A percentile compares a stretch with the other conserved stretches of the same genome.
These are phyloP conservation scores for Rhinoptilus africanus DNA, from an alignment of 2,113 vertebrate species.

Conservation along the genomic window DNA sequence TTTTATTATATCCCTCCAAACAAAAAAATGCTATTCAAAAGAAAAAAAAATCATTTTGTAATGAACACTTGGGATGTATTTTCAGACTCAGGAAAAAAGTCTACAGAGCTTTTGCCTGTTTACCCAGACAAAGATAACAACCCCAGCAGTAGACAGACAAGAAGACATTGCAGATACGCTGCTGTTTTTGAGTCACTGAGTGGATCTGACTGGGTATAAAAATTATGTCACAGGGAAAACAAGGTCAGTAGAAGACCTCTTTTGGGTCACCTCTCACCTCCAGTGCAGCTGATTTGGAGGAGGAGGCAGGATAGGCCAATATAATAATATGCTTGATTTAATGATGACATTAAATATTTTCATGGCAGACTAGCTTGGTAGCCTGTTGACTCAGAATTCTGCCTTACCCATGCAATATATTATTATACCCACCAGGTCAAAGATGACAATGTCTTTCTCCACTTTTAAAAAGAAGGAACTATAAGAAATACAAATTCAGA, in stretches of 20 bases:
- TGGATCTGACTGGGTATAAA: neutral
- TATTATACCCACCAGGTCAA: neutral
- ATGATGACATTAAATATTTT: neutral
- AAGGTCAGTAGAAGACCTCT: neutral
- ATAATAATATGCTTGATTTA: neutral
- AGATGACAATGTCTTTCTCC: neutral
- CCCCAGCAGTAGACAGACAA: neutral
- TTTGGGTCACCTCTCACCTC: neutral
- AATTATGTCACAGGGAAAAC: neutral
- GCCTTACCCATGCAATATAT: neutral
- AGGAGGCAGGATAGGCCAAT: fast-evolving
- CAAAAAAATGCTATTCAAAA: neutral
- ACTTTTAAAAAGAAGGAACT: neutral
- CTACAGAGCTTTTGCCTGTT: neutral
- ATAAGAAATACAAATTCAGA: neutral
- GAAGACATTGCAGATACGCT: neutral
- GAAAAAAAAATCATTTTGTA: neutral
- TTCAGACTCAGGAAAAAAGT: neutral
- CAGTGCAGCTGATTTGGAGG: neutral
- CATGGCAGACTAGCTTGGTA: neutral
- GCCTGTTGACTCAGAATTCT: neutral
- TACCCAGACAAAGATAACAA: neutral
- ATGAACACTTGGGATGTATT: neutral
- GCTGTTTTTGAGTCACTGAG: neutral
- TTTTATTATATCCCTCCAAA: neutral